A percentile compares a stretch with the other conserved stretches of the same genome.
phyloP scores from a whole-genome alignment of 2,888 invertebrate species.

The Tenthredo scrophulariae region DNA sequence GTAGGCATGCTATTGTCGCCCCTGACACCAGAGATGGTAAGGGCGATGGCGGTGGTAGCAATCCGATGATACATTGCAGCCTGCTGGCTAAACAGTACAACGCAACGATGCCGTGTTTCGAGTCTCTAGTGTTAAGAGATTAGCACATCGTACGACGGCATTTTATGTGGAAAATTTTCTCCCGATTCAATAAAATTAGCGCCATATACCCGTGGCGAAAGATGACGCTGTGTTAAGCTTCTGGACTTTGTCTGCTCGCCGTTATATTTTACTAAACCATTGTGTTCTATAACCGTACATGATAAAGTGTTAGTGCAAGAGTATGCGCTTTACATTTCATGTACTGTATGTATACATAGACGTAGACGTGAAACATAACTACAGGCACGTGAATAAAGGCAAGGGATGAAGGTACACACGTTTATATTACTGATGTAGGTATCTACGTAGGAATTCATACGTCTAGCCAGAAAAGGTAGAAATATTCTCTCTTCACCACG shows the following conservation, averaged over 20 bases:
- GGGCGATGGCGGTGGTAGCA: not conserved
- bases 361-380: slow-evolving; percentile 22
- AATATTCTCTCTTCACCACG: not conserved
- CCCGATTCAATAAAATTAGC: slow-evolving; percentile 36
- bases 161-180: slow-evolving; percentile 15
- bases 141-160: not conserved
- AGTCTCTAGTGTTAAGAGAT: slow-evolving; percentile 33
- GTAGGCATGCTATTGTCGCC: slow-evolving; percentile 7
- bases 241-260: slow-evolving; percentile 28
- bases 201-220: slow-evolving; percentile 28
- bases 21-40: not conserved
- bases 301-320: not conserved
- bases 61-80: slow-evolving; percentile 20
- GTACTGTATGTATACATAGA: not conserved
- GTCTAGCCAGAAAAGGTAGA: slow-evolving; percentile 4
- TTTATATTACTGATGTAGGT: slow-evolving; percentile 11
- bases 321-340: not conserved
- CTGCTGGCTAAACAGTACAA: slow-evolving; percentile 1
- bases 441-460: slow-evolving; percentile 26
- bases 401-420: slow-evolving; percentile 2
- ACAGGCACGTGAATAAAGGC: slow-evolving; percentile 21
- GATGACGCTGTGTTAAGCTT: slow-evolving; percentile 24
- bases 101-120: not conserved
- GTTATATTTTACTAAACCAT: slow-evolving; percentile 2
- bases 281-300: not conserved